These are phyloP conservation scores for Origma solitaria DNA, from an alignment of 2,113 vertebrate species.

Conservation along the genomic window DNA sequence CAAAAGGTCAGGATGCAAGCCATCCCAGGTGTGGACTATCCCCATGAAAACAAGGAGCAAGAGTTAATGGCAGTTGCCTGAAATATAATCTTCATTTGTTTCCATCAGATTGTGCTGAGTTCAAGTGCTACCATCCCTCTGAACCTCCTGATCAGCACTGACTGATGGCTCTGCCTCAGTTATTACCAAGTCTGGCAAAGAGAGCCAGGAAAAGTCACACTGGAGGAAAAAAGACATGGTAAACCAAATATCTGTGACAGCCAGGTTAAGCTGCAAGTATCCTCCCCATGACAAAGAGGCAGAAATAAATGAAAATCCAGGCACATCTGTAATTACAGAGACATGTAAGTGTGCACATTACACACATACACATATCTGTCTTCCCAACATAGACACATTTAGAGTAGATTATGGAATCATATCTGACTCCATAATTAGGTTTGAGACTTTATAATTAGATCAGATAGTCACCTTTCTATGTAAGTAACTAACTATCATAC, in stretches of 20 bases:
- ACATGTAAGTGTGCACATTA: background rate
- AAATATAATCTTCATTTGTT: background rate
- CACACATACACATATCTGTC: background rate
- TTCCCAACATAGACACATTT: background rate
- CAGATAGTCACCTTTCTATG: constrained; percentile 43
- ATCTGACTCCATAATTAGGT: constrained; percentile 50
- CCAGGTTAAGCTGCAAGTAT: background rate
- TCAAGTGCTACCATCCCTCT: background rate
- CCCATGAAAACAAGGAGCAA: background rate
- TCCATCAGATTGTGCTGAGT: background rate
- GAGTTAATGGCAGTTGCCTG: background rate
- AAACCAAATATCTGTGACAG: background rate
- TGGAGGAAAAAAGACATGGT: background rate
- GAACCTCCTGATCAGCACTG: background rate
- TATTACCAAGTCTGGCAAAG: background rate
- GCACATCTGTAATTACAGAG: background rate
- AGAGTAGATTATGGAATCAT: constrained; percentile 43
- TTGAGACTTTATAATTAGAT: constrained; percentile 54
- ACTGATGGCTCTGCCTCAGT: background rate
- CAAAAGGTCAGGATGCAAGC: background rate
- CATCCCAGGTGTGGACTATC: background rate
- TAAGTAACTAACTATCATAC: constrained; percentile 5
- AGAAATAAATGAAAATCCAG: background rate
- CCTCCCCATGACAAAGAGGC: background rate
- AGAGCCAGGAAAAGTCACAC: background rate